Evolutionary conservation across 1,140 invertebrate genomes (phyloP).

Genomic region (Atta texana): DNA sequence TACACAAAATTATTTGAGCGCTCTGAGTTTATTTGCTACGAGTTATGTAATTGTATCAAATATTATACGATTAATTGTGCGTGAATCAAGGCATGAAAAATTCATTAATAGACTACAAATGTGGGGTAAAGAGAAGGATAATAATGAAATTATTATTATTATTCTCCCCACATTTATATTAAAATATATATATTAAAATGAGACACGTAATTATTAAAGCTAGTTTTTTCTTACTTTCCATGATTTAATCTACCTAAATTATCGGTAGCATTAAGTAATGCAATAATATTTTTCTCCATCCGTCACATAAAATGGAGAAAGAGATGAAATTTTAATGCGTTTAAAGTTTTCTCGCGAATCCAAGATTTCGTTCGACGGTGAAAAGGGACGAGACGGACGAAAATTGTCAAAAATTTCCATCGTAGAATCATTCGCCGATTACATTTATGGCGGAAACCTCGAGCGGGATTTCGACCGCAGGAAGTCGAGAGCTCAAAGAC

Average conservation of each 20-base stretch:
- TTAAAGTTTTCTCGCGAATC: not conserved
- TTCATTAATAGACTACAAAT: not conserved
- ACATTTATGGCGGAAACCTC: constrained; percentile 9
- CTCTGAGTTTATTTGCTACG: constrained; percentile 6
- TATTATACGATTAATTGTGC: constrained; percentile 41
- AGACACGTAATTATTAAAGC: not conserved
- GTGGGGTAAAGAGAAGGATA: not conserved
- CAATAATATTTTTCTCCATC: not conserved
- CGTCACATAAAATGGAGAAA: not conserved
- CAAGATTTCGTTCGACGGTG: constrained; percentile 1
- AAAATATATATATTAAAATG: not conserved
- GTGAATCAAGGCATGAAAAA: constrained; percentile 8
- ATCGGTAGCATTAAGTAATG: not conserved
- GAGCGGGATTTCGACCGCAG: constrained; percentile 26
- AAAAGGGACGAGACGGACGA: not conserved
- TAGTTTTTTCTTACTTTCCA: not conserved
- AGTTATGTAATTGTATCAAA: constrained; percentile 39
- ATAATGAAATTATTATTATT: not conserved
- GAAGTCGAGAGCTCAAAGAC: constrained; percentile 57
- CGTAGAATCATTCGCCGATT: constrained; percentile 27
- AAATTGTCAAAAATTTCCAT: constrained; percentile 54
- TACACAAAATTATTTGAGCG: constrained; percentile 24
- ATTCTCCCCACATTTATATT: too few relatives aligned
- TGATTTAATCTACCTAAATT: not conserved
- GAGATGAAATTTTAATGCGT: constrained; percentile 13